phyloP scores from a whole-genome alignment of 2,113 vertebrate genomes.

The Podocnemis expansa region DNA sequence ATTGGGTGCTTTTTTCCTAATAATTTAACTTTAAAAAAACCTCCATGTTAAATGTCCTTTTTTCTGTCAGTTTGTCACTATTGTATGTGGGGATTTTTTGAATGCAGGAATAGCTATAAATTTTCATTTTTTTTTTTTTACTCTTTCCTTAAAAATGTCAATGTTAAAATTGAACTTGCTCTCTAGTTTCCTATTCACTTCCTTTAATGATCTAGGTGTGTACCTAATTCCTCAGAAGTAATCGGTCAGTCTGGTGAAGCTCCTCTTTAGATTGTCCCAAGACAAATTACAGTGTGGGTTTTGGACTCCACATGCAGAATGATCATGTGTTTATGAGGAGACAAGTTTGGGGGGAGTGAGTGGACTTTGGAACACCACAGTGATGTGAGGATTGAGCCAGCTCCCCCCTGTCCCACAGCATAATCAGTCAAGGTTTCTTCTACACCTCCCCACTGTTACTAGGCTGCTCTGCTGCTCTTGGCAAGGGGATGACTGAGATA shows the following conservation, averaged over 20 bases:
- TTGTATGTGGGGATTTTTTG: not conserved
- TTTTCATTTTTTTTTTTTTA: not conserved
- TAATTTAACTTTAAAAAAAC: not conserved
- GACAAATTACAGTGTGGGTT: constrained; percentile 9
- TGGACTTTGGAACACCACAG: not conserved
- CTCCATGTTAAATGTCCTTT: not conserved
- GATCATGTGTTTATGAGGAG: not conserved
- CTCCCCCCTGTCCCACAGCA: too few species aligned
- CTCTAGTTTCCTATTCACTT: too few species aligned
- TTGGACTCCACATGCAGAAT: not conserved
- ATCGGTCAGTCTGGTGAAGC: not conserved
- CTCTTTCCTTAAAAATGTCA: too few species aligned
- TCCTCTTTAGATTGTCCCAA: not conserved
- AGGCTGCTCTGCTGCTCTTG: not conserved
- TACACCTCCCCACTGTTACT: not conserved
- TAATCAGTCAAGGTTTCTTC: not conserved
- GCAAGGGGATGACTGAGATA: not conserved
- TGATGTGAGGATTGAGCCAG: not conserved
- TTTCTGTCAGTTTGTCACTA: not conserved
- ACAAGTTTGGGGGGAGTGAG: not conserved
- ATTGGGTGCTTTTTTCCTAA: not conserved
- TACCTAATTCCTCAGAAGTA: not conserved
- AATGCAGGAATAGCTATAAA: not conserved
- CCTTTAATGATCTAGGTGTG: not conserved
- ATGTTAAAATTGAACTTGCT: too few species aligned